Evolutionary conservation across 2,888 invertebrate species (phyloP), one percentile per base, ranked within the genome.

Genomic region (Acanthococcus lagerstroemiae): DNA sequence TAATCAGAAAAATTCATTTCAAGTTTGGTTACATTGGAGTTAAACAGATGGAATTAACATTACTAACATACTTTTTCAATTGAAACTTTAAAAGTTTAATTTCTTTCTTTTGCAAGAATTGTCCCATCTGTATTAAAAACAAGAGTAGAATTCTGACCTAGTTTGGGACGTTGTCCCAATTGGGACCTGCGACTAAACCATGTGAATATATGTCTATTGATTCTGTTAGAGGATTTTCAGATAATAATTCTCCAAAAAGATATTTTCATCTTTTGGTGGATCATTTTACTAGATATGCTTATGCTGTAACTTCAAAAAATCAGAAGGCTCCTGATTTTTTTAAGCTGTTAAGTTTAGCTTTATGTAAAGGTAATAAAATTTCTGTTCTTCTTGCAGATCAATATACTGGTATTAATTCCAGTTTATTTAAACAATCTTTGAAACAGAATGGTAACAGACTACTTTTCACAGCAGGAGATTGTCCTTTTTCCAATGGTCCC

Each of bases 131-230:
- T 61, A 71, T 70, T 57, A 70, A 71, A 66, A 74, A 74, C 55
- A 73, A 74, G 68, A 69, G 71, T 24, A 71, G 74, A 70, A 67
- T 69, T 60, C 67, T 69, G 25, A 24, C 66, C 9, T 69, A 69
- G 57, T 57, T 70, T 60, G 73, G 70, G 4, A 57, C 70, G n/a
- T 67, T 72, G 69, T 71, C 72, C 5, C 70, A 72, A 25, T 50
- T 73, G 19, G 72, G 73, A 12, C 72, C 73, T 12, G 72, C 73
- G 5, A 65, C n/a, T n/a, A n/a, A n/a, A n/a, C n/a, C n/a, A n/a
- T n/a, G n/a, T n/a, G n/a, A n/a, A n/a, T n/a, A n/a, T n/a, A n/a
- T n/a, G n/a, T n/a, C n/a, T n/a, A n/a, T n/a, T n/a, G n/a, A n/a
- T n/a, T n/a, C n/a, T n/a, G n/a, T n/a, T n/a, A n/a, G n/a, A n/a